Percentiles rank a stretch among this genome's conserved stretches.
Evolutionary conservation across 2,113 vertebrate species (phyloP).

Genomic region (Peromyscus leucopus): DNA sequence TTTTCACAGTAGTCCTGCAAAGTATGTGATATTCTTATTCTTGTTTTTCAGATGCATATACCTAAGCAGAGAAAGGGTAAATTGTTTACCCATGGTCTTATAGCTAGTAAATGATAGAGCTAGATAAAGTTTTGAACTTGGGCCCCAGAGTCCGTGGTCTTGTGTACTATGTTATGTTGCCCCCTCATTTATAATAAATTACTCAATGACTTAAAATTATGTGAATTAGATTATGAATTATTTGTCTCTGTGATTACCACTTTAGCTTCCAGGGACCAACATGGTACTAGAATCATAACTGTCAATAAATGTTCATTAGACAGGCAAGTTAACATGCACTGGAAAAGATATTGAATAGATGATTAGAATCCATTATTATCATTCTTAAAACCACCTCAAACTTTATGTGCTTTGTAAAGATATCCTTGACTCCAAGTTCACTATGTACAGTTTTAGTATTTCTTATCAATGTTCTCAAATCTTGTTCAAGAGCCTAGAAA

Average conservation of each 20-base stretch:
- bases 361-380: background rate
- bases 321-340: background rate
- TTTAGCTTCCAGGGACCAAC: background rate
- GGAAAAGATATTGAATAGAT: background rate
- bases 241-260: background rate
- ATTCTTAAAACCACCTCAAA: background rate
- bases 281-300: background rate
- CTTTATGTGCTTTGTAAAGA: background rate
- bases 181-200: background rate
- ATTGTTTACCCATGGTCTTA: background rate
- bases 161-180: background rate
- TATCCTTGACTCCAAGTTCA: background rate
- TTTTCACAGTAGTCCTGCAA: background rate
- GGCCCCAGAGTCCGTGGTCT: background rate
- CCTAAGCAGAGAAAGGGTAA: background rate
- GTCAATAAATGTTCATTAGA: constrained; percentile 7
- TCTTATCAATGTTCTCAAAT: background rate
- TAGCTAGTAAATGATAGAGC: background rate
- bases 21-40: background rate
- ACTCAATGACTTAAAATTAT: constrained; percentile 35
- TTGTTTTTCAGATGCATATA: background rate
- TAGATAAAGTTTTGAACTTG: background rate
- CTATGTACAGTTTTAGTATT: background rate
- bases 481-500: background rate
- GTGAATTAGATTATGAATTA: background rate